Evolutionary conservation across 2,113 vertebrate genomes (phyloP).

Genomic region (Euleptes europaea): DNA sequence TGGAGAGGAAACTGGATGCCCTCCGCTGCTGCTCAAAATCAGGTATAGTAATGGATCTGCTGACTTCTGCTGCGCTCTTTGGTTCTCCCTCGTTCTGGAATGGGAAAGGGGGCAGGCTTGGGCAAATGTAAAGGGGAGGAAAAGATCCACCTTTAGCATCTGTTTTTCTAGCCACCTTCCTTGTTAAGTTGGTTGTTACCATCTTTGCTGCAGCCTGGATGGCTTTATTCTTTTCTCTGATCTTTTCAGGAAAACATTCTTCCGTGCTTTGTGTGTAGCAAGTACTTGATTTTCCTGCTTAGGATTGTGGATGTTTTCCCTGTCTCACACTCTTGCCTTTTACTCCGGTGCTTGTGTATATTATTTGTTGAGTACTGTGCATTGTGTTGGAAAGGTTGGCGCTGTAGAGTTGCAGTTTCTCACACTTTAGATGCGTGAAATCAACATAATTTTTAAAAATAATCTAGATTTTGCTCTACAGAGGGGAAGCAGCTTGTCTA

Average conservation of each 20-base stretch:
- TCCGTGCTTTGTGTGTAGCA: not conserved
- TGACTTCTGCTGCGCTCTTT: not conserved
- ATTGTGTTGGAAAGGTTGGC: not conserved
- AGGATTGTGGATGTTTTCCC: not conserved
- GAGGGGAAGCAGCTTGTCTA: too few relatives aligned
- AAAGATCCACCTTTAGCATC: not conserved
- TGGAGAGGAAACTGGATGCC: conserved; percentile 60
- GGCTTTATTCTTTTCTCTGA: not conserved
- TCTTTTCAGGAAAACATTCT: not conserved
- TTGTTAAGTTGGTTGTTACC: not conserved
- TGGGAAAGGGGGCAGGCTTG: not conserved
- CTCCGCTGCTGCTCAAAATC: conserved; percentile 62
- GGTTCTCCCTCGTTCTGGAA: not conserved
- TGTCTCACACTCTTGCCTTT: not conserved
- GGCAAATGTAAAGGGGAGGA: not conserved
- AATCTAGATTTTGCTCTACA: not conserved
- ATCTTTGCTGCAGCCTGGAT: not conserved
- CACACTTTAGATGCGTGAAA: not conserved
- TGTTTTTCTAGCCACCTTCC: not conserved
- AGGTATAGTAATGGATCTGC: conserved; percentile 65
- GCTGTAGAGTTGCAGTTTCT: not conserved
- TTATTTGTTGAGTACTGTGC: not conserved
- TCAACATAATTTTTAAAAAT: not conserved
- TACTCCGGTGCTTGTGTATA: not conserved
- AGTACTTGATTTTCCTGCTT: not conserved